Evolutionary conservation across 2,797 vertebrate genomes (phyloP), one percentile per base, ranked within the genome.

Genomic region (Siniperca undulata): DNA sequence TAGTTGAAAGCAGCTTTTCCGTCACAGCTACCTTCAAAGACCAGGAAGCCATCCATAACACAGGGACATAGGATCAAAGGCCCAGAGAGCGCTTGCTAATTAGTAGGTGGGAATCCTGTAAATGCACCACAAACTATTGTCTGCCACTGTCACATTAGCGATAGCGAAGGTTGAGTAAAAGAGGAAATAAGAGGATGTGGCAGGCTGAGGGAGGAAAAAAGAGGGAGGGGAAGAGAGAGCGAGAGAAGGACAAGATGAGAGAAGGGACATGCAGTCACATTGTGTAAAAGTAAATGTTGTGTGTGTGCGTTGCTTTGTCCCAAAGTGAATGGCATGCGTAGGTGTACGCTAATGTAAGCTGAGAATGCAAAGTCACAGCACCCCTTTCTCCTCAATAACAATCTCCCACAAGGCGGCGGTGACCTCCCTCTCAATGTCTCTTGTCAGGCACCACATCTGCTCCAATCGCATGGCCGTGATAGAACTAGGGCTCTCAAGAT

Each of bases 1-100:
- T 90, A 86, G 90, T 89, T 92, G 88, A 94, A 93, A 93, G 89
- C 78, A 80, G 88, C 88, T 92, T 91, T 91, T 88, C 89, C 24
- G 73, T 93, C 86, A 85, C 88, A 87, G 84, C 72, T 92, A 86
- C 92, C 87, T 95, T 95, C 93, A 95, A 95, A 94, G 92, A 90
- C 77, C 71, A 89, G 91, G 86, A 92, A 88, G 76, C 83, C 81
- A 82, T 90, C 88, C 90, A 88, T 83, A 92, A 88, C 84, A 85
- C 81, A 78, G 89, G 81, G 87, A 90, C 85, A 79, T n/a, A 40
- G 74, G 91, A 95, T 95, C 93, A 95, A 95, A 95, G 90, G 56
- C 78, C 78, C 64, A 11, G 60, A 88, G 78, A 89, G 91, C 88
- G 80, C 75, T 80, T 48, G 73, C 77, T 95, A 95, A 95, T 96